Percentiles rank a stretch among this genome's conserved stretches.
phyloP scores from a whole-genome alignment of 2,888 invertebrate genomes.

The Mylabris sibirica region DNA sequence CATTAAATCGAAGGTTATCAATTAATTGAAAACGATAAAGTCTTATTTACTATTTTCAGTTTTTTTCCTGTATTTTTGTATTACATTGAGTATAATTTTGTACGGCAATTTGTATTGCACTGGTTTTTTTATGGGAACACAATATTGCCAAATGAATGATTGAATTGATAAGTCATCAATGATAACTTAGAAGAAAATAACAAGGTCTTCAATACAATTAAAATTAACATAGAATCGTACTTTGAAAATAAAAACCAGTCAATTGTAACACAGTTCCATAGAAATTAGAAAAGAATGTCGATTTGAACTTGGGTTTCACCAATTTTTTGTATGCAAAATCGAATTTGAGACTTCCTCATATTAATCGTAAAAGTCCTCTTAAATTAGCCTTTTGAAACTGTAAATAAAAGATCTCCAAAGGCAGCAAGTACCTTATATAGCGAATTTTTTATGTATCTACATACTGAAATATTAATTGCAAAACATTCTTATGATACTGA shows the following conservation, averaged over 20 bases:
- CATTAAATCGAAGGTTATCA: constrained; percentile 9
- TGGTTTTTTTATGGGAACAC: neutral
- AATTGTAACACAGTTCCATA: neutral
- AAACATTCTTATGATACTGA: too few species aligned
- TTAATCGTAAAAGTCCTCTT: too few species aligned
- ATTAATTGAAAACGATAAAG: neutral
- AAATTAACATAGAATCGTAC: neutral
- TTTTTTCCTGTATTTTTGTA: neutral
- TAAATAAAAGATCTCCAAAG: too few species aligned
- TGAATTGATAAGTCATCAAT: neutral
- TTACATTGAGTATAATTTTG: neutral
- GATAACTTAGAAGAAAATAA: neutral
- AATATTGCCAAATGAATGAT: neutral
- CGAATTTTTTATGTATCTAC: too few species aligned
- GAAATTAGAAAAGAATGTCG: neutral
- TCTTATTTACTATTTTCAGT: neutral
- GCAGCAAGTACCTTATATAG: too few species aligned
- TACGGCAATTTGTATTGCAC: neutral
- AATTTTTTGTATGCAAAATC: too few species aligned
- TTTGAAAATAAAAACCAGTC: neutral
- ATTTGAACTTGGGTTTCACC: neutral
- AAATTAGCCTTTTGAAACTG: too few species aligned
- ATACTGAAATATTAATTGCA: too few species aligned
- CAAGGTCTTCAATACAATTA: neutral
- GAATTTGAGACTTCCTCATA: too few species aligned